Conservation (phyloP, 2,113 vertebrate species). For the Aptenodytes forsteri region DNA sequence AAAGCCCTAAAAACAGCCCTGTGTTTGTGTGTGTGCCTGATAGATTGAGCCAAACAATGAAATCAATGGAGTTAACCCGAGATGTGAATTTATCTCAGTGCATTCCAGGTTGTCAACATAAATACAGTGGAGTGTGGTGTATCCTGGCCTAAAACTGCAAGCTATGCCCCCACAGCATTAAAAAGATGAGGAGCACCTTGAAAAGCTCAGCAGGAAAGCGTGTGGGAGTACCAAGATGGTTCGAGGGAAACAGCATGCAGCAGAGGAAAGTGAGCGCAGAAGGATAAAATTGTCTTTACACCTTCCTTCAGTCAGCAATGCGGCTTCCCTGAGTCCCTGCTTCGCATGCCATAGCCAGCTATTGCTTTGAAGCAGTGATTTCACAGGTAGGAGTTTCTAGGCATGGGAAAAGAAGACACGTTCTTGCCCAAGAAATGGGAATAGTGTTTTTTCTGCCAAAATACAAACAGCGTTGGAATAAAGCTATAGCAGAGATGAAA, state of each 20-base stretch:
- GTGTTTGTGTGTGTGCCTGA: background rate
- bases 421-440: background rate
- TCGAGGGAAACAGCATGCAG: background rate
- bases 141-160: background rate
- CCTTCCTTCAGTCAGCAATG: background rate
- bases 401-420: background rate
- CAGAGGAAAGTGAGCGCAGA: background rate
- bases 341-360: background rate
- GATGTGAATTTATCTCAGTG: background rate
- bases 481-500: background rate
- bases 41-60: background rate
- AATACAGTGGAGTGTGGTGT: rapidly evolving
- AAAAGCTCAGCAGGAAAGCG: background rate
- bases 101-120: background rate
- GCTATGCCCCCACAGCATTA: background rate
- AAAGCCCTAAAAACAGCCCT: background rate
- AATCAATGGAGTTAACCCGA: background rate
- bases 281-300: background rate
- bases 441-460: background rate
- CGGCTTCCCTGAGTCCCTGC: background rate
- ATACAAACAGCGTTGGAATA: background rate
- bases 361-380: background rate
- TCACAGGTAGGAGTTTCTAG: background rate
- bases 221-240: background rate
- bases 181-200: background rate